These are phyloP conservation scores for Daboia siamensis DNA, from an alignment of 2,113 vertebrate species.

Conservation along the genomic window DNA sequence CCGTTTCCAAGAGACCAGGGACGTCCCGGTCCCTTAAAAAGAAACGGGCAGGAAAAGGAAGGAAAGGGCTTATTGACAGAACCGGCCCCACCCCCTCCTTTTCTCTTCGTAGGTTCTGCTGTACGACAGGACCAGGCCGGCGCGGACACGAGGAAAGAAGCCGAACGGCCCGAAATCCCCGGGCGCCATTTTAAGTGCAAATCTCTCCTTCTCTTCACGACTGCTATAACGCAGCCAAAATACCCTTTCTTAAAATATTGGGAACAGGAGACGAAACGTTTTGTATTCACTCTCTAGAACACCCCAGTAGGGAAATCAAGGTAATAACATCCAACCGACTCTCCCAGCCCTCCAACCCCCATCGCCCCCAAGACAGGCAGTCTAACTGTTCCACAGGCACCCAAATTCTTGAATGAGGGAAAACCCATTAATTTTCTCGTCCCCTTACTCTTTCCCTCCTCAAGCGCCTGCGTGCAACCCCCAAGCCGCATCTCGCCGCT, in stretches of 20 bases:
- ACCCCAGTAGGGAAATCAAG: neutral
- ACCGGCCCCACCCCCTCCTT: neutral
- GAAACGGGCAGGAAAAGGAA: neutral
- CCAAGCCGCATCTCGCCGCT: neutral
- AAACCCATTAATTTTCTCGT: neutral
- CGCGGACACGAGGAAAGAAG: neutral
- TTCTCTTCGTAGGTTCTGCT: neutral
- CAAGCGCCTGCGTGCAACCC: neutral
- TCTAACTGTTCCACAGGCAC: neutral
- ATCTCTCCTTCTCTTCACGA: neutral
- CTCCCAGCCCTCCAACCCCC: neutral
- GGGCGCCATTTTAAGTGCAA: neutral
- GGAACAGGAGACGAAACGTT: neutral
- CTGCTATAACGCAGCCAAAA: neutral
- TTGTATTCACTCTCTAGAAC: neutral
- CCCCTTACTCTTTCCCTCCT: neutral
- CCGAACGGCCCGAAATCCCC: neutral
- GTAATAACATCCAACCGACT: neutral
- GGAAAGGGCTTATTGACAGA: neutral
- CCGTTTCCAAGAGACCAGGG: neutral
- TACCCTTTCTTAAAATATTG: neutral
- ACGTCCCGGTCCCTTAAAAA: neutral
- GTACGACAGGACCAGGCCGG: neutral
- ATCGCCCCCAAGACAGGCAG: neutral
- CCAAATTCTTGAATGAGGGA: neutral